A percentile compares a stretch with the other conserved stretches of the same genome.
phyloP scores from a whole-genome alignment of 37 sponge, comb jelly and placozoan genomes.

The Halisarca cf. caerulea region DNA sequence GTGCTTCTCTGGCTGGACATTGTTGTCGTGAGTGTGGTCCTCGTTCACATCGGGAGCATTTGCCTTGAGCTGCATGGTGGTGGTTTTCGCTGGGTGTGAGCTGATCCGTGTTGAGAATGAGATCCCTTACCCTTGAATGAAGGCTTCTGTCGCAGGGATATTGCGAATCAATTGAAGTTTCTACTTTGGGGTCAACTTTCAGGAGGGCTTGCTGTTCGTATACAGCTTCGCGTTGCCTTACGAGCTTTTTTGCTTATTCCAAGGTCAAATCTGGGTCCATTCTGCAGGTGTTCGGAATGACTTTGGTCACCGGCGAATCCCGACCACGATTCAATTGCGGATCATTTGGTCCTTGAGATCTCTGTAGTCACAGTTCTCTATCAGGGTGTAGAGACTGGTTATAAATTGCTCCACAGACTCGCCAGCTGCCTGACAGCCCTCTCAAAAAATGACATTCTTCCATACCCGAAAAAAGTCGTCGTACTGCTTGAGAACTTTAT shows the following conservation, averaged over 20 bases:
- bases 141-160: no score
- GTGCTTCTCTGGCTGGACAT: constrained; percentile 39
- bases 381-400: constrained; percentile 22
- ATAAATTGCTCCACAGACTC: constrained; percentile 18
- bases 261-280: constrained; percentile 22
- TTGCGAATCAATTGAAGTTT: background rate
- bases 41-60: constrained; percentile 17
- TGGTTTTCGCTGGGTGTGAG: background rate
- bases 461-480: constrained; percentile 15
- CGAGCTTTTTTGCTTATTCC: background rate
- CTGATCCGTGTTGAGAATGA: background rate
- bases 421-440: background rate
- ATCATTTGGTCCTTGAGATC: constrained; percentile 34
- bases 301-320: constrained; percentile 11
- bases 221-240: constrained; percentile 14
- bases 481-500: background rate
- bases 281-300: constrained; percentile 16
- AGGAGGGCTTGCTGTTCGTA: constrained; percentile 23
- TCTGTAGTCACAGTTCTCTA: constrained; percentile 11
- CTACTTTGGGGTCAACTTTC: background rate
- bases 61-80: background rate
- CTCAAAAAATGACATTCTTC: constrained; percentile 3
- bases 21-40: constrained; percentile 16
- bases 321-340: constrained; percentile 24
- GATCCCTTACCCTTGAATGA: background rate